A percentile compares a stretch with the other conserved stretches of the same genome.
Conservation (phyloP, 2,113 vertebrate species). For the Anhinga rufa region DNA sequence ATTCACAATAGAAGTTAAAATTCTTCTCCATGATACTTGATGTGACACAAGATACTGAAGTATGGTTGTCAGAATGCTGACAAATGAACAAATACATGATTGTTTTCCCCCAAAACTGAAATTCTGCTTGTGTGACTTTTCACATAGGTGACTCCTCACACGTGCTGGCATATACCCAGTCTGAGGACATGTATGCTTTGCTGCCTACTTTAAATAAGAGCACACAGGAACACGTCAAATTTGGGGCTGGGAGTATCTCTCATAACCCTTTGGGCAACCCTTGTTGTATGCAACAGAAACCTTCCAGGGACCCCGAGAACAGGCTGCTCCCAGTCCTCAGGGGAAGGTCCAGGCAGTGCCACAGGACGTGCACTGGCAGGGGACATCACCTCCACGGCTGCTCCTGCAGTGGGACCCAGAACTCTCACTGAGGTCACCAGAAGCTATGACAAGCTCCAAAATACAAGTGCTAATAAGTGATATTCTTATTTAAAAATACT, state of each 20-base stretch:
- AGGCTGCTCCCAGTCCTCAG: background rate
- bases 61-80: accelerated
- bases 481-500: background rate
- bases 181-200: accelerated
- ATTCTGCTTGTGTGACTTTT: too few relatives aligned
- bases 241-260: background rate
- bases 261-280: background rate
- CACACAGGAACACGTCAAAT: background rate
- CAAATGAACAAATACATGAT: accelerated
- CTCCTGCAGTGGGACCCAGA: background rate
- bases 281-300: too few relatives aligned
- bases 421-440: accelerated
- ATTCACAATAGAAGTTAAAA: background rate
- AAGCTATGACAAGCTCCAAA: background rate
- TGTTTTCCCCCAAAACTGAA: background rate
- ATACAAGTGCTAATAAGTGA: accelerated
- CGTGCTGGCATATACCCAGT: accelerated
- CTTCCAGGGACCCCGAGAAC: accelerated
- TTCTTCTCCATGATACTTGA: background rate
- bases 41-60: accelerated
- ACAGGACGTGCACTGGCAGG: accelerated
- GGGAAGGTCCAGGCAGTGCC: background rate
- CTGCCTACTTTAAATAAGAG: accelerated
- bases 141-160: background rate
- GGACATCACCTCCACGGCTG: background rate